Percentiles rank a stretch among this genome's conserved stretches.
Evolutionary conservation across 2,888 invertebrate genomes (phyloP).

Genomic region (Julus scanicus): DNA sequence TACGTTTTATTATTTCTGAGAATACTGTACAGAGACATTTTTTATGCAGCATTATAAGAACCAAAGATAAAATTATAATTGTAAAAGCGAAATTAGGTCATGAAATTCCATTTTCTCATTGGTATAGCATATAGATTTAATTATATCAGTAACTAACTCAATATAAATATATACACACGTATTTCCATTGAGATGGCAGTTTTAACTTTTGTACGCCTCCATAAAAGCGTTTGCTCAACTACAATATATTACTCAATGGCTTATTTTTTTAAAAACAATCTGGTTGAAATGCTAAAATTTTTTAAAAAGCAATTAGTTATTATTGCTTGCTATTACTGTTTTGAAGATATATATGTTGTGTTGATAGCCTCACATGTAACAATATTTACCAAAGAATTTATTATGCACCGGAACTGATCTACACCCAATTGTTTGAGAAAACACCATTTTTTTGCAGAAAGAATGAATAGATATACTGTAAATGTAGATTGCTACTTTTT

Average conservation of each 20-base stretch:
- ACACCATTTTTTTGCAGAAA: background rate
- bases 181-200: slow-evolving; percentile 1
- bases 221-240: slow-evolving; percentile 9
- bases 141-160: background rate
- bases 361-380: background rate
- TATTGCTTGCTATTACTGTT: background rate
- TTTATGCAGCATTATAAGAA: background rate
- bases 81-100: background rate
- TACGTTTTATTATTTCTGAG: background rate
- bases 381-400: background rate
- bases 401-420: background rate
- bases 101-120: background rate
- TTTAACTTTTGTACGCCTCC: slow-evolving; percentile 18
- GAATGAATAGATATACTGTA: background rate
- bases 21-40: background rate
- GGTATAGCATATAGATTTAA: background rate
- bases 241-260: slow-evolving; percentile 2
- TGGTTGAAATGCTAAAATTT: background rate
- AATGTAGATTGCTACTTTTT: background rate
- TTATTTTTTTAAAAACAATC: background rate
- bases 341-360: background rate
- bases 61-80: slow-evolving; percentile 5
- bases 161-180: too few relatives aligned
- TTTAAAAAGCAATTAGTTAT: background rate
- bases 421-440: too few relatives aligned